Conservation (phyloP, 2,888 invertebrate genomes). For the Beris chalybata region DNA sequence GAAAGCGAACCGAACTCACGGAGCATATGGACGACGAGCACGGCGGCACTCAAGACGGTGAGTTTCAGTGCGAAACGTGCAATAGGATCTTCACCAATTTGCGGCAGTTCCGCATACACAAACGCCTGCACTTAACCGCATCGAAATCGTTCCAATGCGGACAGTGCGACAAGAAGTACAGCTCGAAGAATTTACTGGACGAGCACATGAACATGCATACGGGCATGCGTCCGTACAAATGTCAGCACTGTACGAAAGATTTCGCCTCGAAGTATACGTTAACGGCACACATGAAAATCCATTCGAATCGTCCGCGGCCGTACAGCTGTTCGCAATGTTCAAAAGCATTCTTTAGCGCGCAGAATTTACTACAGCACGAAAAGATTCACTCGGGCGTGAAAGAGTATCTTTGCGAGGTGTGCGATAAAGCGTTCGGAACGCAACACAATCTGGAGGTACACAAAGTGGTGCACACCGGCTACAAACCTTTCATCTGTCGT, state of each 20-base stretch:
- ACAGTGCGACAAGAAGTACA: slow-evolving; percentile 69
- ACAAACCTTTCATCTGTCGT: slow-evolving; percentile 70
- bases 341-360: slow-evolving; percentile 75
- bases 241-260: slow-evolving; percentile 68
- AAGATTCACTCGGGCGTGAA: slow-evolving; percentile 73
- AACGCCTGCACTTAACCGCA: slow-evolving; percentile 65
- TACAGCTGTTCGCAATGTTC: slow-evolving; percentile 68
- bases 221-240: slow-evolving; percentile 68
- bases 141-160: slow-evolving; percentile 66
- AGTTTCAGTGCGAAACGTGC: slow-evolving; percentile 67
- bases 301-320: slow-evolving; percentile 68
- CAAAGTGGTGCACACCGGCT: slow-evolving; percentile 76
- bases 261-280: slow-evolving; percentile 80
- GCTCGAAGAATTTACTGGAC: slow-evolving; percentile 68
- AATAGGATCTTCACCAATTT: slow-evolving; percentile 65
- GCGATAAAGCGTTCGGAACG: slow-evolving; percentile 73
- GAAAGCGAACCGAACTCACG: slow-evolving; percentile 65
- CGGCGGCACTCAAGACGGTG: slow-evolving; percentile 62
- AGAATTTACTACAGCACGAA: slow-evolving; percentile 75
- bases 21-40: slow-evolving; percentile 67
- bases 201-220: slow-evolving; percentile 74
- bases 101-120: slow-evolving; percentile 64
- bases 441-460: slow-evolving; percentile 78
- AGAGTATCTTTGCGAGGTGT: slow-evolving; percentile 44
- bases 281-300: slow-evolving; percentile 75